Percentiles rank a stretch among this genome's conserved stretches.
Conservation (phyloP, 2,113 vertebrate species). For the Arenaria interpres region DNA sequence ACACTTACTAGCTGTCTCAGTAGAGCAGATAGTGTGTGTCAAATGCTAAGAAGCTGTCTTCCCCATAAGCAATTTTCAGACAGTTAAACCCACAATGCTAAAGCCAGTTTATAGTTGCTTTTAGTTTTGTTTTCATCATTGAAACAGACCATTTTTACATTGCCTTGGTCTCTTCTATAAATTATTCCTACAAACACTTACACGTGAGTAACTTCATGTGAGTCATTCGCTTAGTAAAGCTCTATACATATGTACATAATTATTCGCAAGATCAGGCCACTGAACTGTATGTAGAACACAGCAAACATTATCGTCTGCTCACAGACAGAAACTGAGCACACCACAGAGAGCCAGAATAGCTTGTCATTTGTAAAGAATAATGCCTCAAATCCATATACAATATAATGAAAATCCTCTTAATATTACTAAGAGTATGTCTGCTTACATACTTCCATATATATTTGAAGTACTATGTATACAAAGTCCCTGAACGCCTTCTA, state of each 20-base stretch:
- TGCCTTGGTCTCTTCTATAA: not conserved
- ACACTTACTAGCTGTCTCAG: not conserved
- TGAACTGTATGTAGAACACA: not conserved
- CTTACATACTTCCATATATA: not conserved
- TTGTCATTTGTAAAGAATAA: conserved; percentile 2
- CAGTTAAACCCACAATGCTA: not conserved
- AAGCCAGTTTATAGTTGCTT: not conserved
- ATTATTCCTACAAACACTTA: not conserved
- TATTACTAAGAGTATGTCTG: not conserved
- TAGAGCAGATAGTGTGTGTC: not conserved
- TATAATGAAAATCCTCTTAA: conserved; percentile 39
- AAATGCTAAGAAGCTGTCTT: not conserved
- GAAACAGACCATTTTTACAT: not conserved
- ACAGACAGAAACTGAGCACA: not conserved
- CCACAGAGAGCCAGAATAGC: not conserved
- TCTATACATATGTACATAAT: not conserved
- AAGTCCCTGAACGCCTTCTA: not conserved
- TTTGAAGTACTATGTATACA: not conserved
- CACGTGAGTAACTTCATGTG: not conserved
- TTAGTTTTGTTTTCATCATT: not conserved
- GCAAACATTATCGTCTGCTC: not conserved
- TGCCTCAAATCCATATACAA: not conserved
- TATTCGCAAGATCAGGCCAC: not conserved
- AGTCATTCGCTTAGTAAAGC: not conserved
- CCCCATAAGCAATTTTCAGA: not conserved